Conservation (phyloP, 1,140 invertebrate species). For the Dermatophagoides farinae region DNA sequence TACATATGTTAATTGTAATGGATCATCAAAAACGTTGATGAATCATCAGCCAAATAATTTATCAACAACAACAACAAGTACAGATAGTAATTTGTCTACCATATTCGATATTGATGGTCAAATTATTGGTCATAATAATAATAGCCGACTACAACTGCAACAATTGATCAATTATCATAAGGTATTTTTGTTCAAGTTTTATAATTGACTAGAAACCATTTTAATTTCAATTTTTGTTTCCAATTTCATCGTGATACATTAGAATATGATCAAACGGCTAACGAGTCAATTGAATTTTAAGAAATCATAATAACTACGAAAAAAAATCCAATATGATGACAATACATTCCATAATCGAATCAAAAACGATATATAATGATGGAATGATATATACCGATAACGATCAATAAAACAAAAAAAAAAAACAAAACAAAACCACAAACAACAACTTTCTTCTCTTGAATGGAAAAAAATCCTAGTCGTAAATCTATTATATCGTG, state of each 20-base stretch:
- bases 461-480: too few relatives aligned
- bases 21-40: not conserved
- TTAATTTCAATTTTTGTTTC: not conserved
- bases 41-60: too few relatives aligned
- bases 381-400: too few relatives aligned
- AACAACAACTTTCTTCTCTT: too few relatives aligned
- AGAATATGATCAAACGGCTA: not conserved
- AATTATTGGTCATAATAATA: not conserved
- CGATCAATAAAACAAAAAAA: too few relatives aligned
- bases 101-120: slow-evolving; percentile 2
- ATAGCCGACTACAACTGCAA: not conserved
- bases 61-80: not conserved
- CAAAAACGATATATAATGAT: too few relatives aligned
- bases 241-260: not conserved
- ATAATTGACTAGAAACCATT: too few relatives aligned
- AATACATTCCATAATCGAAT: too few relatives aligned
- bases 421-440: too few relatives aligned
- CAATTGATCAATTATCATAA: not conserved
- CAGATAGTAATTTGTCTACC: not conserved
- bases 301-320: not conserved
- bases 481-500: too few relatives aligned
- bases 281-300: not conserved
- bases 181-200: not conserved
- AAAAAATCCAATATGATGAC: not conserved
- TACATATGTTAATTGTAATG: not conserved